Conservation (phyloP, 2,888 invertebrate genomes). For the Parasteatoda lunata region DNA sequence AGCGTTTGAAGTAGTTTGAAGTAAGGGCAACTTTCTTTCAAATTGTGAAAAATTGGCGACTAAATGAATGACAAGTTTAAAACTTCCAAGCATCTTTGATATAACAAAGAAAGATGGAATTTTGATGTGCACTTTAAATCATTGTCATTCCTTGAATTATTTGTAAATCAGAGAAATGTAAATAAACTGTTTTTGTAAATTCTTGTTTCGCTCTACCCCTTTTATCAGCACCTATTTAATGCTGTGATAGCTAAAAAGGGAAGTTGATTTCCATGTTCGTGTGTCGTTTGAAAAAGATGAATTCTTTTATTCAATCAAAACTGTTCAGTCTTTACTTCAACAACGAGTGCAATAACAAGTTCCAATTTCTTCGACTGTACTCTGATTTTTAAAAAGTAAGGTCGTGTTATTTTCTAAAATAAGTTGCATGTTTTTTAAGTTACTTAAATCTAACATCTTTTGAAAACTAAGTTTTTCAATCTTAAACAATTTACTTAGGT, state of each 20-base stretch:
- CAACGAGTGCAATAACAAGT: constrained; percentile 17
- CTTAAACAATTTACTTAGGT: too few relatives aligned
- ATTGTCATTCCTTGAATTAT: constrained; percentile 34
- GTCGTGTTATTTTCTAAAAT: too few relatives aligned
- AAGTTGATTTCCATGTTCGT: constrained; percentile 63
- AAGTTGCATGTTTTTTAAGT: too few relatives aligned
- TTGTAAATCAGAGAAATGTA: constrained; percentile 47
- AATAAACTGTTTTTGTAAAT: constrained; percentile 53
- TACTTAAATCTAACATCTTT: too few relatives aligned
- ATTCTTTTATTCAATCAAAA: constrained; percentile 53
- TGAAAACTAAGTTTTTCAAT: too few relatives aligned
- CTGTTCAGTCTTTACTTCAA: constrained; percentile 37
- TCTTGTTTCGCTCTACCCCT: neutral
- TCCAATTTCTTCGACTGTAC: neutral
- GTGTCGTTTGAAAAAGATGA: constrained; percentile 50
- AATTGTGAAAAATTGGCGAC: constrained; percentile 62
- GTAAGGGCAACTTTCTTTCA: constrained; percentile 11
- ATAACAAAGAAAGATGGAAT: constrained; percentile 62
- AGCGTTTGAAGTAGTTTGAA: constrained; percentile 3
- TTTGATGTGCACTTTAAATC: constrained; percentile 56
- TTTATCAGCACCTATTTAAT: constrained; percentile 47
- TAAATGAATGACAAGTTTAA: constrained; percentile 65
- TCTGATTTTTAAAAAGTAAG: neutral
- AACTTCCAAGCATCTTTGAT: constrained; percentile 25
- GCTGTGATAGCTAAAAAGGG: constrained; percentile 6